Conservation (phyloP, 1,140 invertebrate genomes). For the Episyrphus balteatus region DNA sequence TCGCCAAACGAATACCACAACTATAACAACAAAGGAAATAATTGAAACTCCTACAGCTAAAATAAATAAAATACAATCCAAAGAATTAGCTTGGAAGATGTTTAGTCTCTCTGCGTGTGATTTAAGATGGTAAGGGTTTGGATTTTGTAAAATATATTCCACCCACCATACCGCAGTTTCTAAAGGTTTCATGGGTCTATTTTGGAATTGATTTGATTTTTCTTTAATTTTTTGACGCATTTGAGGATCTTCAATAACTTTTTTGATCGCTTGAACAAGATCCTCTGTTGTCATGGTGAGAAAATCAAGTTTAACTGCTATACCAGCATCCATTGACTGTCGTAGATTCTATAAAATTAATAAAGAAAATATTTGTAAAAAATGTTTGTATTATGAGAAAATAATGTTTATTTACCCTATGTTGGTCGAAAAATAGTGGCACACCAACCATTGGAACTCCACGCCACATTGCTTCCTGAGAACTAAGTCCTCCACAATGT, state of each 20-base stretch:
- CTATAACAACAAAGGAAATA: too few relatives aligned
- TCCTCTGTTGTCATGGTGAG: background rate
- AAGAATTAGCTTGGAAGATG: too few relatives aligned
- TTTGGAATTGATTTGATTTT: constrained; percentile 40
- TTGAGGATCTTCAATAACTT: background rate
- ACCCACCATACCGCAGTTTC: constrained; percentile 49
- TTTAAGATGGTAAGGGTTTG: too few relatives aligned
- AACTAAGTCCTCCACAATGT: constrained; percentile 45
- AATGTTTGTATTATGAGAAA: too few relatives aligned
- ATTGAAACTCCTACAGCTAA: too few relatives aligned
- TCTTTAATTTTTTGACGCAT: constrained; percentile 28
- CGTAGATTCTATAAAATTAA: background rate
- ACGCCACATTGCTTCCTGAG: constrained; percentile 45
- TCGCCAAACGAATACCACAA: too few relatives aligned
- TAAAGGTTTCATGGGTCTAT: constrained; percentile 39
- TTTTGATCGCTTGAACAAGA: background rate
- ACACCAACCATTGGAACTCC: constrained; percentile 44
- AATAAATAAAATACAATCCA: too few relatives aligned
- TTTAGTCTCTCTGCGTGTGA: too few relatives aligned
- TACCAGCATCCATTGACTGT: background rate
- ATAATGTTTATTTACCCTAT: constrained; percentile 11
- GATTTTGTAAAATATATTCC: constrained; percentile 21
- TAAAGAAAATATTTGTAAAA: background rate
- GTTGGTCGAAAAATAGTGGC: constrained; percentile 53
- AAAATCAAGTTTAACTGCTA: background rate